Base-by-base conservation (phyloP, 2,888 invertebrate genomes). In the Cryptus armator region DNA sequence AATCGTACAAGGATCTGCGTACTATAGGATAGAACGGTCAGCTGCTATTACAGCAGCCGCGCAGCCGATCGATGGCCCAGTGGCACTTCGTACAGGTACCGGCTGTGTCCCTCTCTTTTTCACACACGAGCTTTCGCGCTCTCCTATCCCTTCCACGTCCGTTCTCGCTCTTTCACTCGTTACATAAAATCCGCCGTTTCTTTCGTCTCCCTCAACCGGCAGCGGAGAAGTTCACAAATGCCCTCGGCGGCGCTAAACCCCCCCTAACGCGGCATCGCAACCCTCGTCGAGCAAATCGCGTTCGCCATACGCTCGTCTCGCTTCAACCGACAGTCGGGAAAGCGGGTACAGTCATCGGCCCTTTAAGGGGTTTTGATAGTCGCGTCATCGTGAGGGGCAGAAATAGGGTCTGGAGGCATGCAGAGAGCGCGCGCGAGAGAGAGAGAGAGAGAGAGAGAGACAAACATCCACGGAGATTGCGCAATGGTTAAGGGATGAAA, bases 21-120 rank as follows among this genome's bases (percentile, higher is more conserved):
- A 68, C 72, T 56, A 74, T 81, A 62, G 86, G 83, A 87, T 85
- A 85, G 74, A 89, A 88, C 87, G 87, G 88, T 91, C 91, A 91
- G 91, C 90, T 91, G 90, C 87, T 88, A 87, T 85, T 83, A 86
- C 85, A 87, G 87, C 81, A 87, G 84, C 77, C 89, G 91, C 90
- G 91, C 91, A 92, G 86, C 87, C 91, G 92, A 92, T 92, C 92
- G 92, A 92, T 92, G 91, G 90, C 91, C 90, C 90, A 91, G 89
- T 92, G 88, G 89, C 90, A 89, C 89, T 89, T 87, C 56, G 56
- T 80, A 64, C 46, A 67, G 48, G 48, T 67, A 44, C 43, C 46
- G 56, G 43, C 48, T 67, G 24, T 43, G 51, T 53, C 51, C 32
- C 66, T 66, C 72, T 46, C 68, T 71, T 76, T 76, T 75, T 59